These are phyloP conservation scores for Oscheius sp. DNA, from an alignment of 2,888 invertebrate genomes.

Conservation along the genomic window DNA sequence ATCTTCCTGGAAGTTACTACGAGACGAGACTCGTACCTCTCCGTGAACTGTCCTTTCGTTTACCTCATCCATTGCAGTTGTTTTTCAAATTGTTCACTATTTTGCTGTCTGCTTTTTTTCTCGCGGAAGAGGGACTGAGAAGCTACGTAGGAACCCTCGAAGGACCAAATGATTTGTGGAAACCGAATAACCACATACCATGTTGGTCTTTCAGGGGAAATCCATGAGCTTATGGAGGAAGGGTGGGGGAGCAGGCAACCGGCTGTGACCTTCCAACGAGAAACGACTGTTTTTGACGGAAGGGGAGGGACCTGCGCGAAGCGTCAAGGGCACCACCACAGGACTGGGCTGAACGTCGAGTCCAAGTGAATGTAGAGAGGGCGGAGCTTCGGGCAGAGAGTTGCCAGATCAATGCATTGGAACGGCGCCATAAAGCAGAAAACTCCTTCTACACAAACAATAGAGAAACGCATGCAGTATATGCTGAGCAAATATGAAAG, in stretches of 20 bases:
- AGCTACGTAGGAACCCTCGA: not conserved
- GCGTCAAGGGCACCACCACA: constrained; percentile 23
- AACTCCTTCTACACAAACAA: constrained; percentile 30
- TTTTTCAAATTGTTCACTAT: too few relatives aligned
- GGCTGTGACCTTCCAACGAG: constrained; percentile 22
- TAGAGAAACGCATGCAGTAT: constrained; percentile 29
- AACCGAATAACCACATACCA: constrained; percentile 15
- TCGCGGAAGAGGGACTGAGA: not conserved
- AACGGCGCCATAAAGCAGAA: constrained; percentile 30
- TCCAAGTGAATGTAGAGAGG: constrained; percentile 25
- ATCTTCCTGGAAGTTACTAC: too few relatives aligned
- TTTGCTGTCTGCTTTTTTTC: not conserved
- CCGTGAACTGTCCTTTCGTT: too few relatives aligned
- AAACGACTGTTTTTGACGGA: constrained; percentile 1
- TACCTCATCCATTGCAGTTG: too few relatives aligned
- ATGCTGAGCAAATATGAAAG: constrained; percentile 25
- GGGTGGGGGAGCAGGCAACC: not conserved
- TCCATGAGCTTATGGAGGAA: not conserved
- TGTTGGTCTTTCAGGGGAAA: constrained; percentile 28
- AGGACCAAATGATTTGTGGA: constrained; percentile 26
- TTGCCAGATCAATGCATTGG: constrained; percentile 31
- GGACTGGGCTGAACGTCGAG: constrained; percentile 28
- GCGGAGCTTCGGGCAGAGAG: constrained; percentile 23
- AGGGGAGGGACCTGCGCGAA: constrained; percentile 7
- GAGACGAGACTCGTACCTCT: too few relatives aligned